A percentile compares a stretch with the other conserved stretches of the same genome.
These are phyloP conservation scores for Lanius collurio DNA, from an alignment of 2,113 vertebrate species.

Conservation along the genomic window DNA sequence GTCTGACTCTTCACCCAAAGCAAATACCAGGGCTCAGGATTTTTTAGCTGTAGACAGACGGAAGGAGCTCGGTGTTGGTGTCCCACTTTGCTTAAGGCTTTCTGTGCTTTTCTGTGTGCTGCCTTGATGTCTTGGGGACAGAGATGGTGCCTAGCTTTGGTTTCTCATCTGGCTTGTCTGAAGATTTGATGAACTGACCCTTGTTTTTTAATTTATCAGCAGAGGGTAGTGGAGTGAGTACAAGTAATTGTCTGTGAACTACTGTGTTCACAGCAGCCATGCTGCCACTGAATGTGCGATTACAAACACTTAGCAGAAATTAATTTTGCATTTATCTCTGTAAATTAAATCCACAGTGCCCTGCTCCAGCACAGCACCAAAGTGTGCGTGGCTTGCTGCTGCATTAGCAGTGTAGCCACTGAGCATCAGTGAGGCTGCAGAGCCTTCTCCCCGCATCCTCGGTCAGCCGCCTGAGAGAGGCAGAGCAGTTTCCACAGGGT, in stretches of 20 bases:
- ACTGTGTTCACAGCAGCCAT: neutral
- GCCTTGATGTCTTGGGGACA: neutral
- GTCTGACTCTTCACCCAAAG: neutral
- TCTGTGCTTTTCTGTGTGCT: neutral
- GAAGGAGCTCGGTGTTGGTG: accelerated
- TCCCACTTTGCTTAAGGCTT: neutral
- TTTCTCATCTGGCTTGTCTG: neutral
- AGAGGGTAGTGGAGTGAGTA: neutral
- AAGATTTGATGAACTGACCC: neutral
- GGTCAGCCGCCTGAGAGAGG: neutral
- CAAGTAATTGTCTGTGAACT: neutral
- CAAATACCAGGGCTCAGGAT: neutral
- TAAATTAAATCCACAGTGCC: neutral
- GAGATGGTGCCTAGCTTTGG: neutral
- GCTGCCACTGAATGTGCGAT: neutral
- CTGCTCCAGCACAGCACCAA: neutral
- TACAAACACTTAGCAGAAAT: neutral
- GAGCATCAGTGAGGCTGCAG: accelerated
- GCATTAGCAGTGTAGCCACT: neutral
- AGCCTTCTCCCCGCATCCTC: neutral
- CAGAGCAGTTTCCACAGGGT: constrained; percentile 20
- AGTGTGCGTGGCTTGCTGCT: neutral
- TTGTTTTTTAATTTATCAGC: neutral
- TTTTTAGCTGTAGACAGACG: neutral
- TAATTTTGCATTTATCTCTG: constrained; percentile 7